phyloP scores from a whole-genome alignment of 2,797 vertebrate genomes.

The Schizothorax lantsangensis region DNA sequence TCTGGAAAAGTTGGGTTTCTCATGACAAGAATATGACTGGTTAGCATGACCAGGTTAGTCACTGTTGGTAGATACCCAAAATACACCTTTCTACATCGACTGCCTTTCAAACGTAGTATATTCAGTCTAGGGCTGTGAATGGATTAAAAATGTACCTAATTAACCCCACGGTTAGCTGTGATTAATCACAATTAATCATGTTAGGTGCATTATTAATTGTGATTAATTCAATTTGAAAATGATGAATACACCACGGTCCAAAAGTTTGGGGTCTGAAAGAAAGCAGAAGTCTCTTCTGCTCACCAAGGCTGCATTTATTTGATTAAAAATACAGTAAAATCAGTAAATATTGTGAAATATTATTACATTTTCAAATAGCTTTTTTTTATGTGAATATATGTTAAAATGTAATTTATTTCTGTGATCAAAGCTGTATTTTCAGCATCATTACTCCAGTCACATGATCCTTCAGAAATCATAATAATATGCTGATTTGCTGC shows the following conservation, averaged over 20 bases:
- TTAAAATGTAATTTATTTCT: background rate
- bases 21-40: background rate
- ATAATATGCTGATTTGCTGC: too few species aligned
- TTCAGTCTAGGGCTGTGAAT: background rate
- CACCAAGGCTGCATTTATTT: background rate
- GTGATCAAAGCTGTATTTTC: background rate
- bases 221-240: background rate
- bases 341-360: background rate
- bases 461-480: background rate
- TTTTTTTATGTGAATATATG: too few species aligned
- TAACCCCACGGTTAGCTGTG: background rate
- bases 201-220: constrained; percentile 6
- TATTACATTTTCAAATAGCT: background rate
- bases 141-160: background rate
- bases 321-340: background rate
- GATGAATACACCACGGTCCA: background rate
- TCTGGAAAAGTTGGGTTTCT: too few species aligned
- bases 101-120: background rate
- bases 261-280: background rate
- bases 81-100: background rate
- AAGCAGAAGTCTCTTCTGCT: background rate
- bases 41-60: background rate
- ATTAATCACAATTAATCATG: constrained; percentile 8
- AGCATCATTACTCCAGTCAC: background rate
- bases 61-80: background rate